phyloP scores from a whole-genome alignment of 53 echinoderm and acorn worm genomes.

The Holothuria scabra region DNA sequence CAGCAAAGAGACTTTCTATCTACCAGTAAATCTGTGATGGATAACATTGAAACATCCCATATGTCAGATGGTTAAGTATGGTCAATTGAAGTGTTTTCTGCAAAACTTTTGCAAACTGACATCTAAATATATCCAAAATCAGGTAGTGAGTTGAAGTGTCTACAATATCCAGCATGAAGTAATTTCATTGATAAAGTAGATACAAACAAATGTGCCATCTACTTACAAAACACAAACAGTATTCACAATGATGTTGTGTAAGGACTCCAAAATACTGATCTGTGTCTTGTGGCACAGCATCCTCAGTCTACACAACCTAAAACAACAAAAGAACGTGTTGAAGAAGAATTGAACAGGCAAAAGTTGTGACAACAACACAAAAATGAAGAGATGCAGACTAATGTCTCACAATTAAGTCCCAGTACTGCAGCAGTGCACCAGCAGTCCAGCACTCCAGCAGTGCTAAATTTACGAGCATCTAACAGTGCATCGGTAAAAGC shows the following conservation, averaged over 20 bases:
- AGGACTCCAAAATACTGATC: slow-evolving; percentile 34
- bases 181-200: neutral
- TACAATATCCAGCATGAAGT: slow-evolving; percentile 6
- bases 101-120: slow-evolving; percentile 24
- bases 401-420: neutral
- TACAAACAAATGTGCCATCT: slow-evolving; percentile 15
- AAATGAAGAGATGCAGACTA: neutral
- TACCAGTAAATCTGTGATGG: slow-evolving; percentile 5
- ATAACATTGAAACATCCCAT: slow-evolving; percentile 19
- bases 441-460: slow-evolving; percentile 1
- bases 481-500: too few relatives aligned
- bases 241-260: slow-evolving; percentile 29
- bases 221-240: slow-evolving; percentile 25
- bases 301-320: neutral
- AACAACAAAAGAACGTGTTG: neutral
- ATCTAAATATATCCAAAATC: slow-evolving; percentile 2
- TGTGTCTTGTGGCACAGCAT: neutral
- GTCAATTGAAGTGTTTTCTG: slow-evolving; percentile 34
- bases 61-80: slow-evolving; percentile 34
- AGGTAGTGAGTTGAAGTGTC: slow-evolving; percentile 20
- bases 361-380: slow-evolving; percentile 5
- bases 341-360: slow-evolving; percentile 13
- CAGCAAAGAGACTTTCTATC: neutral
- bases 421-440: neutral
- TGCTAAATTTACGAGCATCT: slow-evolving; percentile 17